phyloP scores from a whole-genome alignment of 2,888 invertebrate genomes.

The Brachycybe producta region DNA sequence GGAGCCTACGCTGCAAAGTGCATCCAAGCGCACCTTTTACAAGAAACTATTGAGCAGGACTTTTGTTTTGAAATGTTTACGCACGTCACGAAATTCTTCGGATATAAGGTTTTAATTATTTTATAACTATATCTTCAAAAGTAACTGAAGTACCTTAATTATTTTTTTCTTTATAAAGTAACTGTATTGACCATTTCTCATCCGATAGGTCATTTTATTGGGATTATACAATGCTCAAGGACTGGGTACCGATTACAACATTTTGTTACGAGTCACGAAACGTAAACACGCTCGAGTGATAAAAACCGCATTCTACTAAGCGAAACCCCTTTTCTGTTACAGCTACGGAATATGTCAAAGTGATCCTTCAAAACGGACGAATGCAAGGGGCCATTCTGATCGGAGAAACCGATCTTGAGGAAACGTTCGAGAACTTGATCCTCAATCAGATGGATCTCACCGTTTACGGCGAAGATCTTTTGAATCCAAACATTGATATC shows the following conservation, averaged over 20 bases:
- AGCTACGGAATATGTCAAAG: slow-evolving; percentile 53
- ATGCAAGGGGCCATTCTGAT: slow-evolving; percentile 89
- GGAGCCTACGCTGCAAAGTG: slow-evolving; percentile 83
- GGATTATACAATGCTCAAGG: slow-evolving; percentile 90
- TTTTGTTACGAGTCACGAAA: slow-evolving; percentile 69
- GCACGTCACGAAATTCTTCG: slow-evolving; percentile 90
- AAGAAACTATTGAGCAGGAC: slow-evolving; percentile 42
- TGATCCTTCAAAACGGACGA: slow-evolving; percentile 66
- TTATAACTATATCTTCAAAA: neutral
- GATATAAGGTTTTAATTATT: slow-evolving; percentile 53
- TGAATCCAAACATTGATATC: slow-evolving; percentile 91
- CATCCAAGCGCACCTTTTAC: slow-evolving; percentile 46
- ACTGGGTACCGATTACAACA: slow-evolving; percentile 62
- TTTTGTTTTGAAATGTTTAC: slow-evolving; percentile 96
- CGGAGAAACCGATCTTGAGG: slow-evolving; percentile 93
- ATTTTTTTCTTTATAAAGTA: neutral
- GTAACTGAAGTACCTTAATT: neutral
- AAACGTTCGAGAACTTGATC: slow-evolving; percentile 95
- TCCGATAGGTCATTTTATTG: slow-evolving; percentile 53
- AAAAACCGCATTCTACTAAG: too few species aligned
- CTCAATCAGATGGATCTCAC: slow-evolving; percentile 83
- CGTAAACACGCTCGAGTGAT: too few species aligned
- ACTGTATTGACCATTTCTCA: slow-evolving; percentile 1
- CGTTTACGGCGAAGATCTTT: slow-evolving; percentile 74
- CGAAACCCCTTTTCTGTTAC: too few species aligned